These are phyloP conservation scores for Hydrotaea cyrtoneurina DNA, from an alignment of 2,888 invertebrate genomes.

Conservation along the genomic window DNA sequence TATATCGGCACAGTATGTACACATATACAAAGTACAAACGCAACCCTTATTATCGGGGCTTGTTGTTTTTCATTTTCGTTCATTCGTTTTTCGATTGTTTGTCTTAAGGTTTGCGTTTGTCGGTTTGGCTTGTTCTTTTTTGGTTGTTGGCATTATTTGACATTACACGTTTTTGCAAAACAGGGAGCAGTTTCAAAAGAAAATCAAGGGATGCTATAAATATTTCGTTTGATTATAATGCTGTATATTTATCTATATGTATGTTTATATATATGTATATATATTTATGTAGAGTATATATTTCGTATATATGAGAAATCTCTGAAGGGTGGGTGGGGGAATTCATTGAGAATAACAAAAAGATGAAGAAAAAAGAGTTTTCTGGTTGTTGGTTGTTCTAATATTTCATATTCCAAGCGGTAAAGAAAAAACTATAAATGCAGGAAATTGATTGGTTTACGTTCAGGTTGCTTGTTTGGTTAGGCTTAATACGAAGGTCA, in stretches of 20 bases:
- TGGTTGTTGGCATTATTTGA: neutral
- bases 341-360: slow-evolving; percentile 16
- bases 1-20: slow-evolving; percentile 12
- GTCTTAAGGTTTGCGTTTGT: slow-evolving; percentile 42
- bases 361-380: slow-evolving; percentile 35
- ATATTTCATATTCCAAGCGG: slow-evolving; percentile 14
- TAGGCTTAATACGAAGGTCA: slow-evolving; percentile 21
- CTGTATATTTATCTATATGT: slow-evolving; percentile 26
- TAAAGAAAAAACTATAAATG: slow-evolving; percentile 28
- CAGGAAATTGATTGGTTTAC: slow-evolving; percentile 14
- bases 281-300: neutral
- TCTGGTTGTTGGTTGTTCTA: slow-evolving; percentile 10
- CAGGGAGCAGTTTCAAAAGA: slow-evolving; percentile 43
- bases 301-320: neutral
- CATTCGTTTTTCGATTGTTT: slow-evolving; percentile 11
- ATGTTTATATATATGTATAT: neutral
- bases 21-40: slow-evolving; percentile 28
- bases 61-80: neutral
- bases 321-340: neutral
- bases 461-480: slow-evolving; percentile 9
- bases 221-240: slow-evolving; percentile 37
- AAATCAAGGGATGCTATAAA: slow-evolving; percentile 56
- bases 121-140: slow-evolving; percentile 21
- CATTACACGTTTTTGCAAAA: slow-evolving; percentile 34
- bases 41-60: slow-evolving; percentile 40